A percentile compares a stretch with the other conserved stretches of the same genome.
phyloP scores from a whole-genome alignment of 30 jellyfish, hydroid and myxozoan species.

The Chrysaora quinquecirrha region DNA sequence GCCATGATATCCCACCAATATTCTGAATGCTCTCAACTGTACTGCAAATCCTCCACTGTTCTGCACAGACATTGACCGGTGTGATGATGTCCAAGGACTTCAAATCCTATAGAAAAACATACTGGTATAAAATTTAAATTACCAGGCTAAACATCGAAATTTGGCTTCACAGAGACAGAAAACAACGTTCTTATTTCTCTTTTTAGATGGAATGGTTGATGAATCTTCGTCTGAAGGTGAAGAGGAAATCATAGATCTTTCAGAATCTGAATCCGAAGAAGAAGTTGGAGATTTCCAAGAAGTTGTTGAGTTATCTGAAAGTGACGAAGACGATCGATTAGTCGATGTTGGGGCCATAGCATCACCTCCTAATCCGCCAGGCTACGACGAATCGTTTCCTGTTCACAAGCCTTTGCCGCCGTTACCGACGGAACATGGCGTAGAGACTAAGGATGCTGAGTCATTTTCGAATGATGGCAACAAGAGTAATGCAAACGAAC shows the following conservation, averaged over 20 bases:
- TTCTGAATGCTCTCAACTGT: no score
- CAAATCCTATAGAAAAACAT: no score
- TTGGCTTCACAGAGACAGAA: no score
- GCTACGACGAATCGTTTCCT: conserved; percentile 4
- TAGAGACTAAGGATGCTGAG: no score
- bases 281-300: conserved; percentile 8
- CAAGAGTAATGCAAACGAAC: background rate
- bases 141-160: no score
- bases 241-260: conserved; percentile 72
- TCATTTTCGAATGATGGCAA: no score
- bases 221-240: conserved; percentile 73
- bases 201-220: conserved; percentile 46
- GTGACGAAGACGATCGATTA: conserved; percentile 41
- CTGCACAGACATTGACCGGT: no score
- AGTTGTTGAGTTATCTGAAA: conserved; percentile 39
- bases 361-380: conserved; percentile 15
- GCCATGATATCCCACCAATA: no score
- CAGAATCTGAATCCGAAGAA: conserved; percentile 66
- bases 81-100: no score
- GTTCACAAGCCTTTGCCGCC: conserved; percentile 56
- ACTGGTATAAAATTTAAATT: no score
- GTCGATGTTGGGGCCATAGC: conserved; percentile 6
- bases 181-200: background rate
- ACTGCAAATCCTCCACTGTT: no score
- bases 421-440: conserved; percentile 11